phyloP scores from a whole-genome alignment of 2,113 vertebrate genomes.

The Pantherophis guttatus region DNA sequence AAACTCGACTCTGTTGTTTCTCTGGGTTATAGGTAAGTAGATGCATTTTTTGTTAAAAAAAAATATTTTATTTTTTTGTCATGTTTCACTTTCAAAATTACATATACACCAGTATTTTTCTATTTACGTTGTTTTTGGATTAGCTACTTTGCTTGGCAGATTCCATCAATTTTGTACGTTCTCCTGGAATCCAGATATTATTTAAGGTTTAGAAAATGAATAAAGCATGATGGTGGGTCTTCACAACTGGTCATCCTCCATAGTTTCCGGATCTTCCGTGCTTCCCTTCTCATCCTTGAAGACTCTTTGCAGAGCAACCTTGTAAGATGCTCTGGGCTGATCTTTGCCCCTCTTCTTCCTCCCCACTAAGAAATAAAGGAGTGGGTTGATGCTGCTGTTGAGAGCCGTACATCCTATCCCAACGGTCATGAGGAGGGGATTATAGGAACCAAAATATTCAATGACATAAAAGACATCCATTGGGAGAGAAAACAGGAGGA shows the following conservation, averaged over 20 bases:
- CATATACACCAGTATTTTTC: neutral
- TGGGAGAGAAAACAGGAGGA: neutral
- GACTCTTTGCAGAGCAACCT: neutral
- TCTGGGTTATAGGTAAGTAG: too few species aligned
- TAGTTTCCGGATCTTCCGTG: rapidly evolving
- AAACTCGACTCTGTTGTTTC: too few species aligned
- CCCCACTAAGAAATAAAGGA: neutral
- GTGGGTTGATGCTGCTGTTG: neutral
- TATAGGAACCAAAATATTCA: neutral
- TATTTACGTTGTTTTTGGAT: neutral
- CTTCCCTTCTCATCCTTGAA: neutral
- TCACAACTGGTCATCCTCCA: rapidly evolving
- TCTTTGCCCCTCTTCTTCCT: neutral
- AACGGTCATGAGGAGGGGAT: neutral
- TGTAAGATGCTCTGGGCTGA: neutral
- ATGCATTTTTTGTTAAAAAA: too few species aligned
- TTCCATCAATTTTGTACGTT: neutral
- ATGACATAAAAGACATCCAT: neutral
- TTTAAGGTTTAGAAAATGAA: neutral
- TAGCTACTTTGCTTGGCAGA: neutral
- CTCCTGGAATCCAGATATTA: too few species aligned
- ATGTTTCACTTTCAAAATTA: neutral
- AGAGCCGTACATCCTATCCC: neutral
- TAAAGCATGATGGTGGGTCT: neutral
- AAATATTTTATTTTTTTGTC: too few species aligned